phyloP scores from a whole-genome alignment of 2,113 vertebrate species.

The Heliornis fulica region DNA sequence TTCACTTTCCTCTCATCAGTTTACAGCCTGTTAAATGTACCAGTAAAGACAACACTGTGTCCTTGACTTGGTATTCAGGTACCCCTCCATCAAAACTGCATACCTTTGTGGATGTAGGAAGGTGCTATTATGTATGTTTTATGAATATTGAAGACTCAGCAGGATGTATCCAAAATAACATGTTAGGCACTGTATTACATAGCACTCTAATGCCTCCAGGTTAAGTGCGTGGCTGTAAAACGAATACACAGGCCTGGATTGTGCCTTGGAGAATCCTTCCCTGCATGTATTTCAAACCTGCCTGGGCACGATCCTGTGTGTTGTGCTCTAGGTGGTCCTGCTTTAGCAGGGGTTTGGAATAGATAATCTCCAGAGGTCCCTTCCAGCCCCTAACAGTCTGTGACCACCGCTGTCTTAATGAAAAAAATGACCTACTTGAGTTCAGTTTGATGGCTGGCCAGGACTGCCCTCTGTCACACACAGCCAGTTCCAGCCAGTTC shows the following conservation, averaged over 20 bases:
- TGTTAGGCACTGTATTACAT: background rate
- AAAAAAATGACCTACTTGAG: background rate
- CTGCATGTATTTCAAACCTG: too few species aligned
- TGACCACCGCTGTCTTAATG: background rate
- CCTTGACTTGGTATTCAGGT: background rate
- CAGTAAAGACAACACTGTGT: background rate
- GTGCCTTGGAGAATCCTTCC: too few species aligned
- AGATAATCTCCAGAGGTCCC: too few species aligned
- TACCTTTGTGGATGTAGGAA: background rate
- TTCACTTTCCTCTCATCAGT: background rate
- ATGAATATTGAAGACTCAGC: background rate
- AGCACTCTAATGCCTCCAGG: background rate
- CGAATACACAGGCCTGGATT: background rate
- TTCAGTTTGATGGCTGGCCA: background rate
- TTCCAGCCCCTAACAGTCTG: too few species aligned
- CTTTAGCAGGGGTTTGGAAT: too few species aligned
- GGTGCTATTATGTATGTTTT: background rate
- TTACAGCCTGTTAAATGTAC: background rate
- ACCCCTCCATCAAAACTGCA: background rate
- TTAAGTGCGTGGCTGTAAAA: background rate
- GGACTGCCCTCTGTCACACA: fast-evolving
- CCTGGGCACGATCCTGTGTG: too few species aligned
- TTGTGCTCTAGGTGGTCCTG: too few species aligned
- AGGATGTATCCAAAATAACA: background rate
- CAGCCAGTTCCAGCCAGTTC: background rate